Base-by-base conservation (phyloP, 2,797 vertebrate species). In the Sebastes oblongus region DNA sequence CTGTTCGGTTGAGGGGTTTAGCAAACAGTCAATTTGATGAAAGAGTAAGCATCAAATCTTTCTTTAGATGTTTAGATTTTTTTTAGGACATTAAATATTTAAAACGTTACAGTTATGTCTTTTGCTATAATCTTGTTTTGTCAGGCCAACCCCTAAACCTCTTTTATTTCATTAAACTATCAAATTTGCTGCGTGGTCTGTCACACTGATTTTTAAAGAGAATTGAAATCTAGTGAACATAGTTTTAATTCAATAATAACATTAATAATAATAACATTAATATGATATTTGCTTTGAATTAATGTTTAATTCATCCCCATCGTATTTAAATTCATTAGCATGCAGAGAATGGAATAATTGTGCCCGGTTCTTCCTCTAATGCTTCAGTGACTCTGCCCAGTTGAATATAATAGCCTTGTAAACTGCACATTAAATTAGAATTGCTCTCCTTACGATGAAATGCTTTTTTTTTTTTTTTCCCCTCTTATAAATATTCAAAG, bases 401-500 rank as follows among this genome's bases (percentile, higher is more conserved):
- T 89, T 91, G 82, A 94, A 90, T 93, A 77, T 90, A 92, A 88
- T 79, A 88, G 74, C 80, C 83, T 85, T 89, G 87, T 93, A 89
- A 94, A 94, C 86, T 92, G 90, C 73, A 89, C 88, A 87, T 89
- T 94, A 65, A 88, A 91, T 91, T 84, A 88, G 74, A 87, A 64
- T 79, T 82, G 81, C 77, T 79, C 81, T 83, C 68, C 83, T 88
- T 89, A 90, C 80, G 91, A 83, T 91, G 83, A 75, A 88, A 73
- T 77, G 81, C 71, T 89, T 91, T 89, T 88, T 24, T 7, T 42
- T 36, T 88, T 27, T 88, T 91, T 89, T 85, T n/a, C 58, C 50
- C 58, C 50, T 89, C 84, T 86, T 88, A 93, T 93, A 94, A 92
- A 94, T 94, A 94, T 94, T 93, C 86, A 92, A 80, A 88, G 77